Base-by-base conservation (phyloP, 2,888 invertebrate genomes). In the Troilus luridus region DNA sequence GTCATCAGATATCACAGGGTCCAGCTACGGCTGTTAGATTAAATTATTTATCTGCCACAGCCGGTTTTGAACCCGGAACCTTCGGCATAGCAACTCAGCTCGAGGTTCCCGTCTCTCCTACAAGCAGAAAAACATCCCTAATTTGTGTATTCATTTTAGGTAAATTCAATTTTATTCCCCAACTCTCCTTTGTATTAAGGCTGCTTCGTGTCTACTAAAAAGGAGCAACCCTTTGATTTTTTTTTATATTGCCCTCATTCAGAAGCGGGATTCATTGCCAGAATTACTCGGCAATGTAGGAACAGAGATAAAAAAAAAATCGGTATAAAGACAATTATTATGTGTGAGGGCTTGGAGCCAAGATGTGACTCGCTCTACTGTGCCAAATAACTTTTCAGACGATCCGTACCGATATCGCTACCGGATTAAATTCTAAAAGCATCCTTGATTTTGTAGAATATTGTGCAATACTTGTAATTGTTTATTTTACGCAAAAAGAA, bases 321-420 rank as follows among this genome's bases (percentile, higher is more conserved):
- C 3, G 21, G 9, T 21, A 21, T 5, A 19, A 10, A n/a, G n/a
- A 67, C 24, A 24, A 67, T 24, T 27, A 67, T 67, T 24, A 24
- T 67, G 67, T 67, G 5, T 24, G 24, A 24, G 67, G 67, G 67
- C 67, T 24, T 14, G 72, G 3, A 41, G 72, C 72, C 72, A 77
- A 41, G 24, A 77, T 77, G 24, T 24, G 8, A 77, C 27, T 17
- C 72, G 7, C 17, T 17, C 17, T 7, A 2, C 72, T 19, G 27
- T 77, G 72, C 72, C 72, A 77, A 77, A 17, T 77, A 77, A 77
- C 72, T 41, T 77, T 41, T 77, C 41, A 77, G 17, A 27, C 41
- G 6, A 77, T 77, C 17, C 8, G 14, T 41, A 27, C 64, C 14
- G 24, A 64, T 24, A 64, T 24, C 24, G 64, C 24, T 14, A 24